These are phyloP conservation scores for Operophtera brumata DNA, from an alignment of 2,888 invertebrate genomes.

Conservation along the genomic window DNA sequence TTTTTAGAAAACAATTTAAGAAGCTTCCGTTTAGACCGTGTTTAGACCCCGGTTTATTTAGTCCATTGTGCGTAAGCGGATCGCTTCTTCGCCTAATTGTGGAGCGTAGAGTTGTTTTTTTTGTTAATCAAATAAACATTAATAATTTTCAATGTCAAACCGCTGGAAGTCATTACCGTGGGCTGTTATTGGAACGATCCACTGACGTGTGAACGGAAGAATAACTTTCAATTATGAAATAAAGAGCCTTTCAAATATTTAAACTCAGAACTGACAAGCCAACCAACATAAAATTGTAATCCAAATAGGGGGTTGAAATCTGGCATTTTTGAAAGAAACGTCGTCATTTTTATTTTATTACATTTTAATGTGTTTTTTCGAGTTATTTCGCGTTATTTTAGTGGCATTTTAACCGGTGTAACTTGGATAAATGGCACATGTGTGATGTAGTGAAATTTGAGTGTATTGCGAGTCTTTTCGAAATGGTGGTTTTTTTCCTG, in stretches of 20 bases:
- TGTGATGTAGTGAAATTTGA: too few relatives aligned
- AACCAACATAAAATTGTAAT: background rate
- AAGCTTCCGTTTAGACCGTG: conserved; percentile 74
- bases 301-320: too few relatives aligned
- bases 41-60: conserved; percentile 65
- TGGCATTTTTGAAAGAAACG: too few relatives aligned
- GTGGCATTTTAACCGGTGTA: too few relatives aligned
- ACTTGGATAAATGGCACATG: too few relatives aligned
- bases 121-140: conserved; percentile 70
- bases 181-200: conserved; percentile 45
- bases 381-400: too few relatives aligned
- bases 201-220: conserved; percentile 44
- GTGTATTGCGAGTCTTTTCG: too few relatives aligned
- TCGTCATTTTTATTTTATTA: too few relatives aligned
- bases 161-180: conserved; percentile 49
- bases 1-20: conserved; percentile 77
- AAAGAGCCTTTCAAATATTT: conserved; percentile 1
- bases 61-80: conserved; percentile 68
- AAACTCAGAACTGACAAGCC: background rate
- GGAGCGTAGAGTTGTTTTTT: conserved; percentile 20
- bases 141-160: conserved; percentile 48
- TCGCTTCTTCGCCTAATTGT: conserved; percentile 69
- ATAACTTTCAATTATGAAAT: conserved; percentile 7
- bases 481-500: too few relatives aligned
- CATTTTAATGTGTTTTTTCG: too few relatives aligned